A percentile compares a stretch with the other conserved stretches of the same genome.
These are phyloP conservation scores for Enchytraeus crypticus DNA, from an alignment of 2,888 invertebrate species.

Conservation along the genomic window DNA sequence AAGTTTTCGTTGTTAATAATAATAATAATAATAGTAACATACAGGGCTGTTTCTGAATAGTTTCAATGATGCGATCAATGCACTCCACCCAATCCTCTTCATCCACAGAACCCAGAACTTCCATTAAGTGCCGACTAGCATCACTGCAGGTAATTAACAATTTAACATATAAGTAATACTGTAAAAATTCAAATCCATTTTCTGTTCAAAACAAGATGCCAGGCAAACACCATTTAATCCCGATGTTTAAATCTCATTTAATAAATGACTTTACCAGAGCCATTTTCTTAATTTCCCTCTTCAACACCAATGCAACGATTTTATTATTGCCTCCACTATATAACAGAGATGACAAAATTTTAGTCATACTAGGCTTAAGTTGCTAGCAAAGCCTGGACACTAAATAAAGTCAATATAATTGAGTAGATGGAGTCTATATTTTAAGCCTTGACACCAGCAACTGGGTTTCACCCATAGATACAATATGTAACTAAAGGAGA, in stretches of 20 bases:
- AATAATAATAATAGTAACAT: too few species aligned
- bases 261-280: not conserved
- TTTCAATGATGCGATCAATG: slow-evolving; percentile 67
- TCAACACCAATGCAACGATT: not conserved
- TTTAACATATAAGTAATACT: too few species aligned
- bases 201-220: too few species aligned
- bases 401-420: too few species aligned
- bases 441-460: too few species aligned
- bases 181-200: too few species aligned
- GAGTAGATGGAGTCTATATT: too few species aligned
- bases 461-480: too few species aligned
- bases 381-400: too few species aligned
- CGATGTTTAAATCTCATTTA: not conserved
- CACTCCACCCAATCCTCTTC: slow-evolving; percentile 60
- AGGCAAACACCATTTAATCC: too few species aligned
- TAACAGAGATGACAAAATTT: not conserved
- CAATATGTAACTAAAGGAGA: too few species aligned
- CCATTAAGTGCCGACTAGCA: slow-evolving; percentile 63
- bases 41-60: slow-evolving; percentile 69
- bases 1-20: too few species aligned
- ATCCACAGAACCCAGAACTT: slow-evolving; percentile 60
- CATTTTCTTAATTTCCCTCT: not conserved
- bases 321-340: not conserved
- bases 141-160: slow-evolving; percentile 50
- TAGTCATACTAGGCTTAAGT: not conserved